phyloP scores from a whole-genome alignment of 2,888 invertebrate species.

The Cynaeus angustus region DNA sequence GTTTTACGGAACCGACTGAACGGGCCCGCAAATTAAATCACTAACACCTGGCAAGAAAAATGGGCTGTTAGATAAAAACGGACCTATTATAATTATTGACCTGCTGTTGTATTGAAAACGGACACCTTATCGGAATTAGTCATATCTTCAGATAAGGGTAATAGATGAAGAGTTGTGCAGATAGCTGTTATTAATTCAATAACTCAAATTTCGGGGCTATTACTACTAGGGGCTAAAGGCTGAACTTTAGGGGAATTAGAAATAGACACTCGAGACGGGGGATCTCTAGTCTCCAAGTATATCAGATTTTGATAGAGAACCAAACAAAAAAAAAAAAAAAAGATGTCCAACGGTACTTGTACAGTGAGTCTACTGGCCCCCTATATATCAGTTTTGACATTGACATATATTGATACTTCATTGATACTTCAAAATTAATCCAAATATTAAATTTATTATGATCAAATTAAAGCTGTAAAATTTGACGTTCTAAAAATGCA shows the following conservation, averaged over 20 bases:
- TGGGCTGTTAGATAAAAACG: slow-evolving; percentile 49
- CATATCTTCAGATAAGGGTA: slow-evolving; percentile 41
- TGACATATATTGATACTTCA: too few species aligned
- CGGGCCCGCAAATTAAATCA: slow-evolving; percentile 50
- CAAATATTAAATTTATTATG: too few species aligned
- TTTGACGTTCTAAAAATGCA: too few species aligned
- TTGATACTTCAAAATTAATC: too few species aligned
- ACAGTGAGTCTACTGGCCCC: too few species aligned
- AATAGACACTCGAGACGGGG: neutral
- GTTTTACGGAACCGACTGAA: slow-evolving; percentile 47
- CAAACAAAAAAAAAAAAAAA: too few species aligned
- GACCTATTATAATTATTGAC: slow-evolving; percentile 49
- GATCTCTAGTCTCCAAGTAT: too few species aligned
- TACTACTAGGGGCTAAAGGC: neutral
- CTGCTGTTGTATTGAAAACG: slow-evolving; percentile 49
- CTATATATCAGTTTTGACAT: too few species aligned
- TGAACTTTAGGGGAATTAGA: neutral
- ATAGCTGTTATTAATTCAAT: slow-evolving; percentile 46
- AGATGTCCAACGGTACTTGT: too few species aligned
- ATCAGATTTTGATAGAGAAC: too few species aligned
- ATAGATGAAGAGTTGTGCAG: slow-evolving; percentile 35
- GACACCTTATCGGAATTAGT: slow-evolving; percentile 43
- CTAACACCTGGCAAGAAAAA: slow-evolving; percentile 52
- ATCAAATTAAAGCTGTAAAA: too few species aligned
- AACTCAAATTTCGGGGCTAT: slow-evolving; percentile 1